Base-by-base conservation (phyloP, 1,140 invertebrate genomes). In the Zaprionus lachaisei region DNA sequence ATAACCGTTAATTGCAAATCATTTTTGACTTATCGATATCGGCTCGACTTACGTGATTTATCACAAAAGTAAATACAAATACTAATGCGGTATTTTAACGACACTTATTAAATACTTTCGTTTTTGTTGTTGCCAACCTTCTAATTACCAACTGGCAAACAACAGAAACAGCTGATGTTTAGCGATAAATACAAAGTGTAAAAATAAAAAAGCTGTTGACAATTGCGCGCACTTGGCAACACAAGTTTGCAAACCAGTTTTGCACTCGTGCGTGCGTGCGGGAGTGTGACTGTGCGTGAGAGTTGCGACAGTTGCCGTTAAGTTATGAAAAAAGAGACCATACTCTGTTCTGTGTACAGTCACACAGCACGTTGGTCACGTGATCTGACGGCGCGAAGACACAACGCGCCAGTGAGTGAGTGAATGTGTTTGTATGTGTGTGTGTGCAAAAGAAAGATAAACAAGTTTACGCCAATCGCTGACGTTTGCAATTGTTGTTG, bases 291-390 rank as follows among this genome's bases (percentile, higher is more conserved):
- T 20, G 47, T 49, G 47, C 47, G 20, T 51, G 47, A 51, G 47
- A 51, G 47, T 51, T 51, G 47, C 47, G 61, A 79, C 72, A 79
- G 62, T 69, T 81, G 79, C 79, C 79, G 79, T 81, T 81, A 81
- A 80, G 31, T 51, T 51, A 51, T 24, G 20, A 24, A 51, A 51
- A 49, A 51, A 24, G n/a, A 14, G 47, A 20, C 31, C 51, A 34
- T 65, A 60, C 57, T 41, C 54, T 83, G 80, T 79, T 41, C 54
- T 83, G 80, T 79, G 80, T 83, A 83, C 81, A 83, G 81, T 83
- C 80, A 71, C 38, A 26, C 66, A 49, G 28, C 67, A 63, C 55
- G 55, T 67, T 31, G 14, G 38, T 67, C 65, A 67, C 65, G 65
- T 67, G 65, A 67, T 58, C 14, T 17, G 24, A 54, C 49, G 51